Conservation (phyloP, 1,140 invertebrate genomes). For the Leptinotarsa undecemlineata region DNA sequence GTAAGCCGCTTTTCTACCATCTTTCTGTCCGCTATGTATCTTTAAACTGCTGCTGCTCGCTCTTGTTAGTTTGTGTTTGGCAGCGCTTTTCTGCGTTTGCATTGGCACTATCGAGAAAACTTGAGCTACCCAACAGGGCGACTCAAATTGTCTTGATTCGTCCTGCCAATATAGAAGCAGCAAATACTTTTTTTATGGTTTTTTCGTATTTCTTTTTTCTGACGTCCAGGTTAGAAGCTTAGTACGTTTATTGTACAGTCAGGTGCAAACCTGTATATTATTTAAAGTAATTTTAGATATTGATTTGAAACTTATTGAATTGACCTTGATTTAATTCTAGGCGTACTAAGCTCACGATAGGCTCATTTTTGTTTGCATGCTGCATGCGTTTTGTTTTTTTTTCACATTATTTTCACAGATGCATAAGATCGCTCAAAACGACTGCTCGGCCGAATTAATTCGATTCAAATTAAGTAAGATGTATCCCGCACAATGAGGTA, state of each 20-base stretch:
- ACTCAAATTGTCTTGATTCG: conserved; percentile 26
- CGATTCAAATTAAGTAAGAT: conserved; percentile 8
- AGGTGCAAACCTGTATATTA: too few species aligned
- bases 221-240: conserved; percentile 10
- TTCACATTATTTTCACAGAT: conserved; percentile 51
- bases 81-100: conserved; percentile 47
- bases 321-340: not conserved
- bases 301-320: too few species aligned
- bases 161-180: conserved; percentile 47
- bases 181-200: conserved; percentile 37
- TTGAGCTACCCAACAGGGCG: not conserved
- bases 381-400: conserved; percentile 47
- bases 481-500: too few species aligned
- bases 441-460: conserved; percentile 48
- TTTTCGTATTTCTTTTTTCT: conserved; percentile 21
- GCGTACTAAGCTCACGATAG: conserved; percentile 22
- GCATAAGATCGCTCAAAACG: conserved; percentile 56
- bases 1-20: conserved; percentile 77
- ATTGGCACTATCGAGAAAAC: conserved; percentile 32
- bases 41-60: conserved; percentile 50
- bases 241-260: not conserved
- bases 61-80: conserved; percentile 53
- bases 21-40: conserved; percentile 57
- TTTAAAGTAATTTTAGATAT: not conserved
- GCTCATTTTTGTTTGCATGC: conserved; percentile 44